Conservation (phyloP, 2,888 invertebrate species). For the Creontiades dilutus region DNA sequence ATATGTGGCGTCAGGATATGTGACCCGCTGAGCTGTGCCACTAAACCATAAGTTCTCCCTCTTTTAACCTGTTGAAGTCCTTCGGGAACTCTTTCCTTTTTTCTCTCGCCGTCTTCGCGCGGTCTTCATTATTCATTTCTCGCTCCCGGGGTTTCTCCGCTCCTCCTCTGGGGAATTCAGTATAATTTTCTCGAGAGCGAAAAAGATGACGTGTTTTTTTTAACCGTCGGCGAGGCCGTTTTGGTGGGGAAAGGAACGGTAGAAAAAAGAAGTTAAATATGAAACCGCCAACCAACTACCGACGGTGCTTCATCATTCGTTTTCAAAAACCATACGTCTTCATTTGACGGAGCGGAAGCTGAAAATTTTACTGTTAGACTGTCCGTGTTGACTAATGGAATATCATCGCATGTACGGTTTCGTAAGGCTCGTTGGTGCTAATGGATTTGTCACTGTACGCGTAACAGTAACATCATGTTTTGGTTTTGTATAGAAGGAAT, state of each 20-base stretch:
- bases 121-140: conserved; percentile 36
- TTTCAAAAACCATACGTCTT: conserved; percentile 28
- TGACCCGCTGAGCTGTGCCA: not conserved
- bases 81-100: not conserved
- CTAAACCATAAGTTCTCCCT: not conserved
- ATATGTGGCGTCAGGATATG: too few relatives aligned
- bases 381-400: conserved; percentile 25
- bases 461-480: too few relatives aligned
- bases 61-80: not conserved
- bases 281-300: not conserved
- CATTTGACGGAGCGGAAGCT: not conserved
- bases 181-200: not conserved
- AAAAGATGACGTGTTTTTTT: conserved; percentile 11
- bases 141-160: not conserved
- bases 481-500: too few relatives aligned
- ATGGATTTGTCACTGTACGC: not conserved
- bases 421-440: not conserved
- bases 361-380: not conserved
- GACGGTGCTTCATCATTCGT: conserved; percentile 30
- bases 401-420: not conserved
- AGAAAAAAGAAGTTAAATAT: not conserved
- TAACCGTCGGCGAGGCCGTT: not conserved
- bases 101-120: not conserved
- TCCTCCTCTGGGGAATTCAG: not conserved
- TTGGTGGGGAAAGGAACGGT: not conserved